Percentiles rank a stretch among this genome's conserved stretches.
Conservation (phyloP, 2,888 invertebrate species). For the Mesorhabditis spiculigera region DNA sequence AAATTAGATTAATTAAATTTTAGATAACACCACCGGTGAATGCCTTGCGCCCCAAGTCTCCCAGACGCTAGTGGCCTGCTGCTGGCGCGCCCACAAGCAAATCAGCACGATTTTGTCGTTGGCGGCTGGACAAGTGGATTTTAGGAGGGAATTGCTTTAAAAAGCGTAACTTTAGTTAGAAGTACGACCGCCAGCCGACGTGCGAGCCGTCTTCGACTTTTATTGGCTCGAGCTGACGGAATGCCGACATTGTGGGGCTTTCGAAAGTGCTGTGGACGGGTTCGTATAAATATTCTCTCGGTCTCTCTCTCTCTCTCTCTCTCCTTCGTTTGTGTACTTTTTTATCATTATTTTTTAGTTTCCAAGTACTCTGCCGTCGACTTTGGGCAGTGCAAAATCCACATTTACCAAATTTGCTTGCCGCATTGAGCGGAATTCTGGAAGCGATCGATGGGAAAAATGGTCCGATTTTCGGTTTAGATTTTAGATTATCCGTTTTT, state of each 20-base stretch:
- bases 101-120: conserved; percentile 63
- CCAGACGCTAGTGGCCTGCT: conserved; percentile 84
- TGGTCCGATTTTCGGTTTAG: conserved; percentile 45
- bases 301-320: not conserved
- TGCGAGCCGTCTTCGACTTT: conserved; percentile 33
- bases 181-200: not conserved
- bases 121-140: conserved; percentile 25
- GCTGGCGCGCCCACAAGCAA: conserved; percentile 91
- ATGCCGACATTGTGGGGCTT: conserved; percentile 92
- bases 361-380: conserved; percentile 73
- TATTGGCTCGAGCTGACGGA: conserved; percentile 61
- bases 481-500: not conserved
- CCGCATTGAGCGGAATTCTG: conserved; percentile 60
- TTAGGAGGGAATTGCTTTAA: not conserved
- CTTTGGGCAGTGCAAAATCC: conserved; percentile 64
- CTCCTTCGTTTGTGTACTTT: not conserved
- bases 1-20: not conserved
- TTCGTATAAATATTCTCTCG: not conserved
- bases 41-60: conserved; percentile 12
- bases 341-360: conserved; percentile 59
- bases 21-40: conserved; percentile 11
- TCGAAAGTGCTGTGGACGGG: conserved; percentile 88
- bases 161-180: not conserved
- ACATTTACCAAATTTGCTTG: conserved; percentile 51
- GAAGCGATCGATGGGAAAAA: conserved; percentile 54